These are phyloP conservation scores for Pelodiscus sinensis DNA, from an alignment of 2,113 vertebrate genomes.

Conservation along the genomic window DNA sequence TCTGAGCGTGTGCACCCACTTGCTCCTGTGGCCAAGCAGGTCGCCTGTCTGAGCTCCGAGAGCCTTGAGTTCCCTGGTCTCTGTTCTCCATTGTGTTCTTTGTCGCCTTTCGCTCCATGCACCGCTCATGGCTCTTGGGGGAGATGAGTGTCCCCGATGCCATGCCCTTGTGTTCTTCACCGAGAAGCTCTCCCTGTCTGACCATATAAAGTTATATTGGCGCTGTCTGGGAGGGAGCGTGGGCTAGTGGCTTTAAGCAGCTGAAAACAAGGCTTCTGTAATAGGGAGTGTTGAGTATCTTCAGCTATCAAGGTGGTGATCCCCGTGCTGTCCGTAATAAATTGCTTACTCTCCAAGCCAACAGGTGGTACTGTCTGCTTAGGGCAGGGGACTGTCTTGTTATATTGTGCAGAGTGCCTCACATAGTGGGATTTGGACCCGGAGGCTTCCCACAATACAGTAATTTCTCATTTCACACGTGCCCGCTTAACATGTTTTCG, in stretches of 20 bases:
- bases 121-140: not conserved
- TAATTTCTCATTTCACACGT: too few relatives aligned
- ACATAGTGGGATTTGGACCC: not conserved
- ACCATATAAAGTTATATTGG: not conserved
- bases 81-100: not conserved
- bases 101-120: not conserved
- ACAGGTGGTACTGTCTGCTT: not conserved
- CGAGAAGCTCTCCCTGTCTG: not conserved
- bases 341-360: not conserved
- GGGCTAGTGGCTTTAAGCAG: not conserved
- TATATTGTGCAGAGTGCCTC: not conserved
- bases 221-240: rapidly evolving
- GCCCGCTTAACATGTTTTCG: too few relatives aligned
- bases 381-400: not conserved
- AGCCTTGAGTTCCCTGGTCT: not conserved
- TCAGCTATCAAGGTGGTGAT: not conserved
- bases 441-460: not conserved
- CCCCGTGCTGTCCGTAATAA: not conserved
- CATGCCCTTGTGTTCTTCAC: not conserved
- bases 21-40: not conserved
- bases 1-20: not conserved
- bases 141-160: not conserved
- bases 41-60: not conserved
- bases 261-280: not conserved
- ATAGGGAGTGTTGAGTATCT: not conserved